Percentiles rank a stretch among this genome's conserved stretches.
These are phyloP conservation scores for Dicroscelio sp. DNA, from an alignment of 2,888 invertebrate species.

Conservation along the genomic window DNA sequence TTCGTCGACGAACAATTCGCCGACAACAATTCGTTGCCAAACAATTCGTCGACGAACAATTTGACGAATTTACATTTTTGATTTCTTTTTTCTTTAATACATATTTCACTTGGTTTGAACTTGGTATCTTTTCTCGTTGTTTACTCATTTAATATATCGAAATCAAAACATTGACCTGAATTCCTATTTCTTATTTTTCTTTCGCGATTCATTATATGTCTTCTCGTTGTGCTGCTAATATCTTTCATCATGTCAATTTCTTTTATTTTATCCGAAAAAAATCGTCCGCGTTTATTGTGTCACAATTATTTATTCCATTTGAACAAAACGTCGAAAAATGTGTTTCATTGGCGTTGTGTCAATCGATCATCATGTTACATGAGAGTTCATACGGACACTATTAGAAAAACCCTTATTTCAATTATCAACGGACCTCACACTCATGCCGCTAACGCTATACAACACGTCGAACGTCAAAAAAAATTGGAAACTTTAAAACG, in stretches of 20 bases:
- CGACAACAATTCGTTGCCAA: too few species aligned
- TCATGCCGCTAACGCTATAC: conserved; percentile 4
- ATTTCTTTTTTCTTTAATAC: background rate
- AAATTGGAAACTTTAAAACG: background rate
- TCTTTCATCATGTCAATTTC: conserved; percentile 18
- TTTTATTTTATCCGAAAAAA: conserved; percentile 1
- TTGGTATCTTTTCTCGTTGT: background rate
- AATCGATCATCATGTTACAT: background rate
- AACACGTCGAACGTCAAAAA: background rate
- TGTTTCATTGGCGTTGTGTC: background rate
- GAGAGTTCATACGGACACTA: background rate
- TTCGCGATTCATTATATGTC: background rate
- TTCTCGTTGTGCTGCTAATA: background rate
- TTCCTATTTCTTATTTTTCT: too few species aligned
- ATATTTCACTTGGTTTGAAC: too few species aligned
- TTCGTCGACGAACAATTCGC: too few species aligned
- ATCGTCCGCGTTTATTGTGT: background rate
- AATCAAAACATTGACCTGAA: too few species aligned
- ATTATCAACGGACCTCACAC: conserved; percentile 12
- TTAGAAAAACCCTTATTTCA: background rate
- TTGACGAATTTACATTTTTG: background rate
- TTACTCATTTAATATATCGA: too few species aligned
- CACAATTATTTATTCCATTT: too few species aligned
- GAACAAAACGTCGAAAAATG: background rate
- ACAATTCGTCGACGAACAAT: background rate